Evolutionary conservation across 2,797 vertebrate genomes (phyloP).

Genomic region (Etheostoma nigrum): DNA sequence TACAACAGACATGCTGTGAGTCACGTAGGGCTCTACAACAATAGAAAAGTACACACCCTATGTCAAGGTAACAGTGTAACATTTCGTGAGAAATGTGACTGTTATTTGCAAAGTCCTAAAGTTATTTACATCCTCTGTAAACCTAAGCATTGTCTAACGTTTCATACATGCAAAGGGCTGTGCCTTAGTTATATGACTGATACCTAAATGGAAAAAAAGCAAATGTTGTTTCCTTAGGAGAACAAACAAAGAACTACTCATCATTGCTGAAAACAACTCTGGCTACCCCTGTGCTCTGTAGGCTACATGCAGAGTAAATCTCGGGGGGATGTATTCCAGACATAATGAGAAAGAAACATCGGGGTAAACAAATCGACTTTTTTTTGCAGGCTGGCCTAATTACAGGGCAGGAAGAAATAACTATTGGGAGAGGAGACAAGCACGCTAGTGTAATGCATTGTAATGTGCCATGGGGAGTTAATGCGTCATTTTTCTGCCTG

Average conservation of each 20-base stretch:
- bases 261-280: constrained; percentile 67
- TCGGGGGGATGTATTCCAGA: constrained; percentile 73
- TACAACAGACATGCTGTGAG: neutral
- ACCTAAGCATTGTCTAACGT: neutral
- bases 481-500: constrained; percentile 72
- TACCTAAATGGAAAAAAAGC: constrained; percentile 28
- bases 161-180: constrained; percentile 39
- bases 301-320: constrained; percentile 75
- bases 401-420: constrained; percentile 82
- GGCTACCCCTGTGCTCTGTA: constrained; percentile 47
- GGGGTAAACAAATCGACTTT: constrained; percentile 81
- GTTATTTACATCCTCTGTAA: constrained; percentile 17
- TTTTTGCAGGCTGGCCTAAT: constrained; percentile 77
- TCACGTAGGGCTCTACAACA: neutral
- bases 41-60: neutral
- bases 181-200: constrained; percentile 47
- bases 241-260: constrained; percentile 70
- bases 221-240: constrained; percentile 53
- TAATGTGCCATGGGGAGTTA: constrained; percentile 73
- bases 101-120: constrained; percentile 21
- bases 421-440: constrained; percentile 69
- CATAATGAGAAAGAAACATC: constrained; percentile 82
- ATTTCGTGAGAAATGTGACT: constrained; percentile 10
- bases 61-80: neutral
- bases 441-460: constrained; percentile 70